Base-by-base conservation (phyloP, 2,888 invertebrate genomes). In the Thereva unica region DNA sequence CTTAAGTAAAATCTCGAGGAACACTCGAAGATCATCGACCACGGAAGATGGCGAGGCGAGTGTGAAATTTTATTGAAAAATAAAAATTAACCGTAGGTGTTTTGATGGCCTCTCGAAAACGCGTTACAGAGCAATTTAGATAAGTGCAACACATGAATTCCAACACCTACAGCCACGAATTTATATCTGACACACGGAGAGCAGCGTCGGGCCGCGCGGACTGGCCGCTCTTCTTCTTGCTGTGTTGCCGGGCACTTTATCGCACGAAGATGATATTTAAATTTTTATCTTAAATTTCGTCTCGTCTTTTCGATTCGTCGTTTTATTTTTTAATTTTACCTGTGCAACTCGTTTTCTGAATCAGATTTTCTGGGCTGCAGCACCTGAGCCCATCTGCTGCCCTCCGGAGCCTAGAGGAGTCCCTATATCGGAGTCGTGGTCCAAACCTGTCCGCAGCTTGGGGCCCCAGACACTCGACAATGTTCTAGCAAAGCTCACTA, bases 61-160 rank as follows among this genome's bases (percentile, higher is more conserved):
- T 56, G 57, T 57, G 23, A 64, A 67, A 54, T 68, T 69, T 69
- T 69, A 69, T 69, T 67, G 69, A 64, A 69, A 69, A 69, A 69
- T 69, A 69, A 67, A 67, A 69, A 61, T 66, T 67, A 67, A 65
- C 65, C 67, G 69, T 69, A 69, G 69, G 69, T 67, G 59, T 67
- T 65, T 67, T 67, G 69, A 64, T 64, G 53, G 64, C 53, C 64
- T 53, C 53, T 64, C 64, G 53, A 66, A 56, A 68, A 69, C 69
- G 69, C 69, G 69, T 67, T 69, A 67, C 67, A 53, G 67, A 65
- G 69, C 69, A 69, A 69, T 69, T 69, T 69, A 69, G 69, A 69
- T 69, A 69, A 69, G 69, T 67, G 67, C 67, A 65, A 69, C 69
- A 69, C 67, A 69, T 69, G 69, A 69, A 69, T 69, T 69, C 66